Conservation (phyloP, 2,888 invertebrate genomes). For the Melanophora roralis region DNA sequence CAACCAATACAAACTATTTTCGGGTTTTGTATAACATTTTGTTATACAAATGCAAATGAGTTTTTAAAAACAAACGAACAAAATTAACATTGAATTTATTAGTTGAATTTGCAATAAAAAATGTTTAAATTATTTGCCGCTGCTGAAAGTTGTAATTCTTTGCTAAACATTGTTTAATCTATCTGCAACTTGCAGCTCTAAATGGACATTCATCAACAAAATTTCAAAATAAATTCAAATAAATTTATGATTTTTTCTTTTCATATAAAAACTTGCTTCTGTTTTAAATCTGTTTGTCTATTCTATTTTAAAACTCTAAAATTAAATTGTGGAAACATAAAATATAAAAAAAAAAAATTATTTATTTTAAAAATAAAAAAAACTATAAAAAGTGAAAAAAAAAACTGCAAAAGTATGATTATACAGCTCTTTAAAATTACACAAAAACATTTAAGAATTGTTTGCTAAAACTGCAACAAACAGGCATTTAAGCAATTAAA, state of each 20-base stretch:
- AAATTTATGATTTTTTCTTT: constrained; percentile 31
- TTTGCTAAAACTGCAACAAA: constrained; percentile 20
- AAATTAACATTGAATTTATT: constrained; percentile 6
- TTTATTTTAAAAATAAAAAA: constrained; percentile 1
- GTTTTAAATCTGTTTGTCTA: neutral
- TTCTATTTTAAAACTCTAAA: neutral
- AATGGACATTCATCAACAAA: constrained; percentile 22
- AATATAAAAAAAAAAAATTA: neutral
- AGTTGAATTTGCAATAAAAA: constrained; percentile 35
- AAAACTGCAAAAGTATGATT: neutral
- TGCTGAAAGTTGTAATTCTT: constrained; percentile 10
- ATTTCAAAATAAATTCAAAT: constrained; percentile 30
- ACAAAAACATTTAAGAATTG: neutral
- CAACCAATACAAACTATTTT: too few relatives aligned
- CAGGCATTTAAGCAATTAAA: constrained; percentile 48
- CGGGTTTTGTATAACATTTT: too few relatives aligned
- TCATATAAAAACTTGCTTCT: constrained; percentile 11
- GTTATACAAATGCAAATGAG: neutral
- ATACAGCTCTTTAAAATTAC: neutral
- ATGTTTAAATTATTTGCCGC: constrained; percentile 31
- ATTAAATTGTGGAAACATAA: constrained; percentile 13
- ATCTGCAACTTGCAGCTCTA: constrained; percentile 1
- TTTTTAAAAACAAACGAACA: neutral
- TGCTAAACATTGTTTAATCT: neutral
- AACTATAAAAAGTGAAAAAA: neutral